Evolutionary conservation across 2,888 invertebrate species (phyloP), one percentile per base, ranked within the genome.

Genomic region (Trichogramma evanescens): DNA sequence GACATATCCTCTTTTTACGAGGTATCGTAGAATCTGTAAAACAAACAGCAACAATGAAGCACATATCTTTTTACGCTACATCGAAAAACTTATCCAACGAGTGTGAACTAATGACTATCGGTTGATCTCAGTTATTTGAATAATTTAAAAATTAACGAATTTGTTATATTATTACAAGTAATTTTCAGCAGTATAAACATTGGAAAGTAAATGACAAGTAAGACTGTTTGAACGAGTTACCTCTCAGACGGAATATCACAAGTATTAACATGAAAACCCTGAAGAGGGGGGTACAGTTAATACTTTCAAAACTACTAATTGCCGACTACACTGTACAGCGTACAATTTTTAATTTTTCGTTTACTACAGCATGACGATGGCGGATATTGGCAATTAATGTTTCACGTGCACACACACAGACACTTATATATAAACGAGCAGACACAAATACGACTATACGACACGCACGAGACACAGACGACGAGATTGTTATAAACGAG

Each of bases 1-100:
- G 78, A 72, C 87, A 88, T 76, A 87, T 84, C 71, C 85, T 80
- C 67, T 82, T 78, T 70, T 82, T 82, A 63, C 81, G 76, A 58
- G 80, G 80, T 68, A 77, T 72, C 50, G 72, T 69, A 58, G 72
- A 63, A 57, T 73, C 77, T 78, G 64, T 48, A 70, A 63, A 61
- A 43, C 6, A 40, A 54, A 39, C 42, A 38, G 4, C 4, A 46
- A 46, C 4, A 13, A 7, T 46, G 5, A 46, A n/a, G 5, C n/a
- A n/a, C 13, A 13, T n/a, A n/a, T 46, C 46, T 46, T 46, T 46
- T 46, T 46, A 8, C 46, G 5, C 13, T 13, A 13, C 13, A 13
- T 13, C 13, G 2, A 1, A 13, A 13, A 13, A 13, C 13, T 13
- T 13, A 13, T 13, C 13, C 13, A 13, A 13, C 2, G 13, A 13